Evolutionary conservation across 2,113 vertebrate species (phyloP).

Genomic region (Athene cunicularia): DNA sequence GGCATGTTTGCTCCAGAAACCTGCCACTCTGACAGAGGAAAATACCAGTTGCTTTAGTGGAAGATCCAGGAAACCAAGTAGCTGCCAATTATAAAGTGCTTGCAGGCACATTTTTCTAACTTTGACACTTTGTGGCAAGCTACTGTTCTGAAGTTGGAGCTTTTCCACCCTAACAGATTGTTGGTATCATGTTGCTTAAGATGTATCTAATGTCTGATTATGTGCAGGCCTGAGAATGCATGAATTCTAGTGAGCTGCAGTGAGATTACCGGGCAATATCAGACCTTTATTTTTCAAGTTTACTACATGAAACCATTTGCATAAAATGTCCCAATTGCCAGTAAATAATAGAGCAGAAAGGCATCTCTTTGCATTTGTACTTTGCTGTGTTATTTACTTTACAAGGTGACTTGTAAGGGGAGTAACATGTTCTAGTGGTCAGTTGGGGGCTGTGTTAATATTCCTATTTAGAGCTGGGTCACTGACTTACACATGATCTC

Average conservation of each 20-base stretch:
- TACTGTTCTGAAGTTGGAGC: background rate
- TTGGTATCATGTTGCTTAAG: background rate
- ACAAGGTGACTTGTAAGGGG: background rate
- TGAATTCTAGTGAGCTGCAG: background rate
- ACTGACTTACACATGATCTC: background rate
- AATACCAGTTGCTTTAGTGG: background rate
- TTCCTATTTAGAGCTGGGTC: background rate
- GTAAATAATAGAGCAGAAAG: background rate
- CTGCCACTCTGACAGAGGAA: background rate
- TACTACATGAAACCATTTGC: background rate
- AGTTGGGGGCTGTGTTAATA: background rate
- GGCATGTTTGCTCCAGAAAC: background rate
- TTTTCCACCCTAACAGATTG: background rate
- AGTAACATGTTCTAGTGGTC: background rate
- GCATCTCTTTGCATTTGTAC: background rate
- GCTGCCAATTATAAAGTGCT: background rate
- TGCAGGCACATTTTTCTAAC: background rate
- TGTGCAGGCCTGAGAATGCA: rapidly evolving
- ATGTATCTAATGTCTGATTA: background rate
- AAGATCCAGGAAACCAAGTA: background rate
- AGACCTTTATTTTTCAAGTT: background rate
- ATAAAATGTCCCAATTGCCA: background rate
- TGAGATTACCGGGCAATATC: background rate
- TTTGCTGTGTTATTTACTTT: background rate
- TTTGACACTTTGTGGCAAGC: background rate